Evolutionary conservation across 2,888 invertebrate species (phyloP), one percentile per base, ranked within the genome.

Genomic region (Pinctada fucata): DNA sequence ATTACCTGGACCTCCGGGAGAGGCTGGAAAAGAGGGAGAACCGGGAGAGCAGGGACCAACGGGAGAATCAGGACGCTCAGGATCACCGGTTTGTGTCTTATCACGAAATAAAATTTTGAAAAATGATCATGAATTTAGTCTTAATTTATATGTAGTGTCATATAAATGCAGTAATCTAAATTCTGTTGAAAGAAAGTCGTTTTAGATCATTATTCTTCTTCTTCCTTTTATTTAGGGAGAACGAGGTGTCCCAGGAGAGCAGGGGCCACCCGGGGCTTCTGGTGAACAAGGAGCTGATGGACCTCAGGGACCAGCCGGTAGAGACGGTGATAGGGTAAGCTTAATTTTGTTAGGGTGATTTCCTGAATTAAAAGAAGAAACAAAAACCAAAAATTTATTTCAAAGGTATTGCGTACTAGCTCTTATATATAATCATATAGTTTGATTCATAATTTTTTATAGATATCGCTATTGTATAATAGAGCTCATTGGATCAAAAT

Each of bases 1-100:
- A 75, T 81, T 87, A 6, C 87, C 91, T 13, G 95, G 95, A 70
- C 90, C 93, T 64, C 94, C 94, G 8, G 95, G 89, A 75, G 87
- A 87, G 51, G 66, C 76, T 2, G 89, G 89, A 6, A 84, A 82
- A 70, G 71, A 81, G 1, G 85, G 85, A 72, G 86, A 86, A 48
- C 71, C 76, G 4, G 86, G 86, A 64, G 66, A 73, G 2, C 69
- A 76, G 0, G 85, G 86, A 73, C 75, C 73, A 10, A 58, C 82
- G 3, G 84, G 85, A 45, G 8, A 63, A 3, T 4, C 79, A 2
- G 85, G 85, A 63, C 71, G 85, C 64, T 31, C 78, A 8, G 86
- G 86, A 74, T n/a, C 84, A 6, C 45, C 76, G 10, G 86, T 85
- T 77, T 79, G 83, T 74, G 8, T 58, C 2, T 6, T 66, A 16